Evolutionary conservation across 2,797 vertebrate genomes (phyloP).

Genomic region (Adrianichthys oophorus): DNA sequence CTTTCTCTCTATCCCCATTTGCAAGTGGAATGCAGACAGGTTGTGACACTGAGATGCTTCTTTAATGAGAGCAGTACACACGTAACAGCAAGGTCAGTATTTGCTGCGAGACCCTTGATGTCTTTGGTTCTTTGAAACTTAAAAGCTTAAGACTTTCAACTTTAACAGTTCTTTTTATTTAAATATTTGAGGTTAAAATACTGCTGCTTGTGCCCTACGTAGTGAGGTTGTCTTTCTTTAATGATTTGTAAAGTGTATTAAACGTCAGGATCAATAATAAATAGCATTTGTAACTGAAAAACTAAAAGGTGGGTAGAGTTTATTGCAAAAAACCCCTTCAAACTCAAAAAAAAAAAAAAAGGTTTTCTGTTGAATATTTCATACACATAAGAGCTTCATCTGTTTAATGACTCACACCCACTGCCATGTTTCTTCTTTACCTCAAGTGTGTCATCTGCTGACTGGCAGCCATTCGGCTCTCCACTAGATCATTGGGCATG

Average conservation of each 20-base stretch:
- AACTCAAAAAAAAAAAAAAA: too few species aligned
- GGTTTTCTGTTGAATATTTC: not conserved
- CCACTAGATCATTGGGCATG: too few species aligned
- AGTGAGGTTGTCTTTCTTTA: too few species aligned
- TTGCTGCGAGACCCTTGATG: constrained; percentile 17
- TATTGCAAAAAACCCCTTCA: too few species aligned
- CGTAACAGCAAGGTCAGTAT: constrained; percentile 28
- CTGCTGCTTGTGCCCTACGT: too few species aligned
- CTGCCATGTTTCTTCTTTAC: constrained; percentile 1
- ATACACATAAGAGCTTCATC: not conserved
- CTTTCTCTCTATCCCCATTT: constrained; percentile 14
- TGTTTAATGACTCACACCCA: not conserved
- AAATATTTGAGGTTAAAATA: too few species aligned
- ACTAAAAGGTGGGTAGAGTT: not conserved
- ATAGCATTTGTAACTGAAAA: constrained; percentile 3
- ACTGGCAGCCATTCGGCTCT: too few species aligned
- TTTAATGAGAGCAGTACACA: constrained; percentile 20
- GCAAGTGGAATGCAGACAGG: constrained; percentile 28
- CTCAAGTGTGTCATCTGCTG: too few species aligned
- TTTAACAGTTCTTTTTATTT: too few species aligned
- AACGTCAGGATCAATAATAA: constrained; percentile 8
- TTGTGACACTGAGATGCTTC: constrained; percentile 33
- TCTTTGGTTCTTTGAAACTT: constrained; percentile 49
- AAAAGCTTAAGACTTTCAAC: not conserved
- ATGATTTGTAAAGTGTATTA: too few species aligned